Evolutionary conservation across 2,888 invertebrate species (phyloP), one percentile per base, ranked within the genome.

Genomic region (Teinopalpus imperialis): DNA sequence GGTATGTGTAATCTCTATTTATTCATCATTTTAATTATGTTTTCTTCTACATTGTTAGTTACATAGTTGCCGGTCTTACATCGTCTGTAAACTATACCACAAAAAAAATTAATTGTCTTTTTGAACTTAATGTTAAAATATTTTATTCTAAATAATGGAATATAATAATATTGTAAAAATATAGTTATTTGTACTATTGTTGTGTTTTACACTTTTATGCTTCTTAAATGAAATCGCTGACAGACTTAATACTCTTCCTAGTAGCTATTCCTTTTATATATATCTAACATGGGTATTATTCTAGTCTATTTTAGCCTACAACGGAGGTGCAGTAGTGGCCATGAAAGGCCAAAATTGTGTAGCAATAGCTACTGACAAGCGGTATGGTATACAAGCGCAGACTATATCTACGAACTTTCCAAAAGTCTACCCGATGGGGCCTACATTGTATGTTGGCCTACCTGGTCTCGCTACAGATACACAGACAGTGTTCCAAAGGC

Each of bases 301-400:
- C n/a, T n/a, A n/a, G 96, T 95, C 95, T 55, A 95, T 96, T 76
- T 85, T 95, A 70, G 90, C 93, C 3, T 96, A 96, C 68, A 99
- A 99, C 85, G 99, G 98, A 54, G 97, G 98, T 56, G 97, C 97
- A 48, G 94, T 98, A 63, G 94, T 99, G 55, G 99, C 98, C 24
- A 99, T 99, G 98, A 97, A 94, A 68, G 98, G 99, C n/a, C 96
- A 98, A 67, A 93, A 97, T 66, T 99, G 98, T 79, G 98, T 98
- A 31, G 98, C 98, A 8, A 98, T 99, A 61, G 98, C 98, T 18
- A 93, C 97, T 1, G 99, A 99, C 86, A 93, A 95, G 64, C 91
- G 99, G 54, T 97, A 96, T 74, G 99, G 99, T 68, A 93, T 98
- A 48, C 97, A 98, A 79, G 94, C 95, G 0, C 97, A 97, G 81